Evolutionary conservation across 1,140 invertebrate genomes (phyloP).

Genomic region (Leucophenga varia): DNA sequence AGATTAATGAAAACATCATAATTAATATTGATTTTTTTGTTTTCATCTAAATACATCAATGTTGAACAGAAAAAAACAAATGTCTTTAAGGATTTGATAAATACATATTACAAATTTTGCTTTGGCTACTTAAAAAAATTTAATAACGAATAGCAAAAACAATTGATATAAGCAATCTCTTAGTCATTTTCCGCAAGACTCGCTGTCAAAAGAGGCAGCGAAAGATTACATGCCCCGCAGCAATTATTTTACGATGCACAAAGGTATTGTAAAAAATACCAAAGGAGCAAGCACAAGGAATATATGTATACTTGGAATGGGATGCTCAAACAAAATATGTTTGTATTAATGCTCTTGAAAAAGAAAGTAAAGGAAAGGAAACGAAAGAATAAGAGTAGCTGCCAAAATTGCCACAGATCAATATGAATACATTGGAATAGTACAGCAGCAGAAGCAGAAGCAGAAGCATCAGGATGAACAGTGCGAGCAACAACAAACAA

Average conservation of each 20-base stretch:
- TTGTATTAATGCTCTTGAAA: constrained; percentile 10
- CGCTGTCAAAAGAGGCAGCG: no score
- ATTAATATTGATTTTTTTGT: no score
- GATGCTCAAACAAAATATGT: not conserved
- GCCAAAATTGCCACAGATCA: constrained; percentile 40
- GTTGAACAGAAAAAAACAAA: no score
- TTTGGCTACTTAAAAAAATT: no score
- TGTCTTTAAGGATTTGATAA: no score
- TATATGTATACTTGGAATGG: not conserved
- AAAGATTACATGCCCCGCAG: constrained; percentile 49
- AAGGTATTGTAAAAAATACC: constrained; percentile 47
- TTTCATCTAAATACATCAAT: no score
- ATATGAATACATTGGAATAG: constrained; percentile 32
- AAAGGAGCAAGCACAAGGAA: constrained; percentile 13
- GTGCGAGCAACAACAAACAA: constrained; percentile 11
- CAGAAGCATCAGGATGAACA: constrained; percentile 1
- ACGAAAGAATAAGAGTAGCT: constrained; percentile 4
- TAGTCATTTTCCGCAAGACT: no score
- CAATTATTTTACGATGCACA: constrained; percentile 56
- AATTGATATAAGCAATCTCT: no score
- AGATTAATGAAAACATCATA: no score
- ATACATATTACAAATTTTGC: no score
- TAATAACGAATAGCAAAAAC: no score
- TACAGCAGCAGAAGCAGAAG: not conserved
- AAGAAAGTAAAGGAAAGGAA: not conserved